Conservation (phyloP, 2,113 vertebrate species). For the Neoarius graeffei region DNA sequence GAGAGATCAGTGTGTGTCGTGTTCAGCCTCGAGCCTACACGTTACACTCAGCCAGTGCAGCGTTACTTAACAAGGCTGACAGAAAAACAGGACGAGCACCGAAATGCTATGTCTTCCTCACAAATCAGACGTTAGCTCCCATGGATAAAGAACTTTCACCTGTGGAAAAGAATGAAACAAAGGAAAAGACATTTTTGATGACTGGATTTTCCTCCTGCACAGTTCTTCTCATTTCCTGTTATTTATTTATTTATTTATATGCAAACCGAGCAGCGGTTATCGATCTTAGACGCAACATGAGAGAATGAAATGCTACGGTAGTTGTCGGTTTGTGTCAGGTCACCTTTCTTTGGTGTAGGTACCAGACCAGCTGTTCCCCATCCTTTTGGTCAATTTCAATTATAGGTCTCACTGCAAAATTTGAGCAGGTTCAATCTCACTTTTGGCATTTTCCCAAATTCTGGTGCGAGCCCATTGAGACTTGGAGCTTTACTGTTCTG, state of each 20-base stretch:
- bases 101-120: constrained; percentile 28
- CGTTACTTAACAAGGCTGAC: constrained; percentile 34
- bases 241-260: neutral
- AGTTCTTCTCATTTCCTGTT: neutral
- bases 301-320: no score
- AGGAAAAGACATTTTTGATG: neutral
- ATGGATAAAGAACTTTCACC: constrained; percentile 2
- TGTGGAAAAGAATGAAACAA: neutral
- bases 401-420: no score
- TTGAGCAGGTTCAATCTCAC: no score
- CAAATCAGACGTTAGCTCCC: neutral
- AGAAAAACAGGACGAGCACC: constrained; percentile 15
- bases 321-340: no score
- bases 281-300: no score
- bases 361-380: no score
- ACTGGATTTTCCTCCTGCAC: neutral
- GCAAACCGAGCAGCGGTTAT: no score
- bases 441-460: no score
- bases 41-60: constrained; percentile 30
- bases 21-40: constrained; percentile 41
- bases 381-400: no score
- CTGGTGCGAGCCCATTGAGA: no score
- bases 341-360: no score
- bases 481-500: no score
- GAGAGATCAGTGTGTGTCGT: constrained; percentile 40